Conservation (phyloP, 2,797 vertebrate genomes). For the Girardinus metallicus region DNA sequence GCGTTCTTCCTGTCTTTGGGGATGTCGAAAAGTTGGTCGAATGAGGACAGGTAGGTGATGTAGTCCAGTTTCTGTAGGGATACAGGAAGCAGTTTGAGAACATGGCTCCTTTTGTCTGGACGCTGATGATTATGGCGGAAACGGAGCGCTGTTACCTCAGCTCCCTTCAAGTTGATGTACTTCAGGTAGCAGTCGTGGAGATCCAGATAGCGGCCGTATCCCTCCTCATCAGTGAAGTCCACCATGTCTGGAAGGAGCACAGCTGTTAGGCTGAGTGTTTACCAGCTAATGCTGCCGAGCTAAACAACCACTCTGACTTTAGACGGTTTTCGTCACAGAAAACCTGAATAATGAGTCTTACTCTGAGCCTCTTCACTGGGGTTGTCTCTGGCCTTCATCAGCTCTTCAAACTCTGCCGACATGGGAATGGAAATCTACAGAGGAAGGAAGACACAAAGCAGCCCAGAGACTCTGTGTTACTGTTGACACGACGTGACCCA, state of each 20-base stretch:
- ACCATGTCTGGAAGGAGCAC: slow-evolving; percentile 85
- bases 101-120: neutral
- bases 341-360: slow-evolving; percentile 69
- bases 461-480: fast-evolving
- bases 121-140: neutral
- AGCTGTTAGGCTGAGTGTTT: neutral
- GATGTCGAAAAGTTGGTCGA: slow-evolving; percentile 98
- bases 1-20: slow-evolving; percentile 97
- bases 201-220: slow-evolving; percentile 95
- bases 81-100: neutral
- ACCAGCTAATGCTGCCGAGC: neutral
- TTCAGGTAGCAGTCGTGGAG: slow-evolving; percentile 98
- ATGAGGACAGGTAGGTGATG: slow-evolving; percentile 93
- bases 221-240: slow-evolving; percentile 98
- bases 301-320: neutral
- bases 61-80: slow-evolving; percentile 91
- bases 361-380: slow-evolving; percentile 96
- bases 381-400: slow-evolving; percentile 95
- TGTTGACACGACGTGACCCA: fast-evolving
- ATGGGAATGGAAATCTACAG: slow-evolving; percentile 95
- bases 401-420: slow-evolving; percentile 97
- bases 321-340: neutral
- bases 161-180: slow-evolving; percentile 95
- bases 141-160: slow-evolving; percentile 81
- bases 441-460: neutral